Evolutionary conservation across 2,888 invertebrate genomes (phyloP).

Genomic region (Nephrotoma flavescens): DNA sequence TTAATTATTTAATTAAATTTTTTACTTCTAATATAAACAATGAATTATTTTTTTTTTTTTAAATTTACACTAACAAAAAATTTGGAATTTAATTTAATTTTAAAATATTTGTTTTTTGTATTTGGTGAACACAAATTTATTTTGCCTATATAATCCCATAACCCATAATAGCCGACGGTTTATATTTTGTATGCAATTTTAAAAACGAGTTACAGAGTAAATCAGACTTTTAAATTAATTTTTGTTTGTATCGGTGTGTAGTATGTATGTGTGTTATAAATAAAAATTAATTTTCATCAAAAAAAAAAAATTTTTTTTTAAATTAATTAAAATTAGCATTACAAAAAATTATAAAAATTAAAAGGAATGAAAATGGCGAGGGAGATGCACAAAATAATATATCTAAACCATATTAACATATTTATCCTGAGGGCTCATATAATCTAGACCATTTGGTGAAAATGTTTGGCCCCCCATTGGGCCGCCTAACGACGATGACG

Average conservation of each 20-base stretch:
- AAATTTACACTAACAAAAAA: not conserved
- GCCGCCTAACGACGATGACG: slow-evolving; percentile 30
- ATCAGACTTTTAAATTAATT: not conserved
- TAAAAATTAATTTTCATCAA: not conserved
- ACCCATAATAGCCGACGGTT: not conserved
- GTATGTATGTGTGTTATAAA: not conserved
- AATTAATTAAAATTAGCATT: not conserved
- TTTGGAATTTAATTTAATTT: not conserved
- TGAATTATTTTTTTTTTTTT: not conserved
- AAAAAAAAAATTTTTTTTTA: not conserved
- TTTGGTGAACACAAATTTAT: not conserved
- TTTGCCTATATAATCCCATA: not conserved
- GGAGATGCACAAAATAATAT: not conserved
- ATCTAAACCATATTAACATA: slow-evolving; percentile 35
- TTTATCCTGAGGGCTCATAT: slow-evolving; percentile 33
- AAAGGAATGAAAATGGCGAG: not conserved
- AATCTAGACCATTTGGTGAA: slow-evolving; percentile 31
- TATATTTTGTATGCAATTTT: not conserved
- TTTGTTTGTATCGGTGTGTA: not conserved
- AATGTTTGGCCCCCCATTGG: slow-evolving; percentile 33
- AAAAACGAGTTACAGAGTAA: not conserved
- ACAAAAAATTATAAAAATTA: not conserved
- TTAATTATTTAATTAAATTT: not conserved
- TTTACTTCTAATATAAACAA: not conserved
- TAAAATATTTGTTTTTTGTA: not conserved